Base-by-base conservation (phyloP, 2,113 vertebrate species). In the Oncorhynchus clarkii region DNA sequence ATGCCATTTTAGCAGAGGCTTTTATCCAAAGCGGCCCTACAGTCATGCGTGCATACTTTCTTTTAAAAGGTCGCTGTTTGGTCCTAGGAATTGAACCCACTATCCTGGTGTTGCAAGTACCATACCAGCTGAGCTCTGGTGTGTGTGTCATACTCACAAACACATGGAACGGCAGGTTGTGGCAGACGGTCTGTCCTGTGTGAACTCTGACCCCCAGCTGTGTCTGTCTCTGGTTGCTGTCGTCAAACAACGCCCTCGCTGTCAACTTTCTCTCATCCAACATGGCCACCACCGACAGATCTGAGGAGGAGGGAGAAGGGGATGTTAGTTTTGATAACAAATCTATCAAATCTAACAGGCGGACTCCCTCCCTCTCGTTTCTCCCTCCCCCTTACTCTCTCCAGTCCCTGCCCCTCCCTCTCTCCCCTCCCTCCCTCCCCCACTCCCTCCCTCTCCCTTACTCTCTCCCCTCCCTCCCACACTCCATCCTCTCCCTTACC, bases 241-340 rank as follows among this genome's bases (percentile, higher is more conserved):
- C 85, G 9, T 99, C 96, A 27, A 99, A 98, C 22, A 95, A 89
- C 0, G 96, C 96, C 0, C 97, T 91, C 0, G 92, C 89, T 1
- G 93, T 94, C 0, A 94, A 72, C 1, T 90, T 92, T 90, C 89
- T 86, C 85, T 98, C 96, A 24, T 98, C 97, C 94, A 99, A 83
- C 64, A 94, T 93, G 14, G 95, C 91, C 0, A 88, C 90, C 86
- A 95, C 93, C 72, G 76, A 80, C 62, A 96, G 62, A 51, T 92
- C 97, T 98, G 85, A 22, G 26, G 13, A 69, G 77, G 26, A 26
- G 65, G 67, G 45, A 31, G 26, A 48, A 70, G 27, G 73, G 31
- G 24, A 13, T 4, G 66, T 73, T 7, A 74, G 60, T 7, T 12
- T 39, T 12, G 6, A 68, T 45, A 11, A 45, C 39, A 45, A 45